phyloP scores from a whole-genome alignment of 1,140 invertebrate species.

The Penaeus japonicus region DNA sequence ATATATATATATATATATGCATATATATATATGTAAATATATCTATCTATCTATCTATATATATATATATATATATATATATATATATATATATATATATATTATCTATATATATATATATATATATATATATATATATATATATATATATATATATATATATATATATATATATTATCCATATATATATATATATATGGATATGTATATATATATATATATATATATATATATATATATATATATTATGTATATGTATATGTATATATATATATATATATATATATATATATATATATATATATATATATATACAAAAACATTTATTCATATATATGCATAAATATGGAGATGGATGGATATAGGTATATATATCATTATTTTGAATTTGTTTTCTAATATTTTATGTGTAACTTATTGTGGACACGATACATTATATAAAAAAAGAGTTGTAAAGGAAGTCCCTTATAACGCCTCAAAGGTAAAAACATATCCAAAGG shows the following conservation, averaged over 20 bases:
- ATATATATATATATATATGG: not conserved
- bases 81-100: constrained; percentile 32
- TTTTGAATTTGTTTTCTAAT: no score
- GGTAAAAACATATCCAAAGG: no score
- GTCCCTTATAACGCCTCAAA: no score
- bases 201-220: not conserved
- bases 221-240: not conserved
- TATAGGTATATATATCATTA: no score
- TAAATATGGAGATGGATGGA: no score
- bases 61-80: constrained; percentile 27
- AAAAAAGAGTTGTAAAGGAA: no score
- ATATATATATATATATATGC: constrained; percentile 30
- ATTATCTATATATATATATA: constrained; percentile 31
- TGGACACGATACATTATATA: no score
- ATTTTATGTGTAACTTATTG: no score
- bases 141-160: constrained; percentile 4
- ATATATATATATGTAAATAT: constrained; percentile 27
- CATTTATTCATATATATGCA: constrained; percentile 23
- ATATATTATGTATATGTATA: no score
- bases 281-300: constrained; percentile 32
- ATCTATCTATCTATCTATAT: constrained; percentile 19
- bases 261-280: not conserved
- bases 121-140: constrained; percentile 20
- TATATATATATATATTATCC: not conserved
- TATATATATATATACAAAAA: constrained; percentile 28